Evolutionary conservation across 2,797 vertebrate genomes (phyloP).

Genomic region (Dicrostonyx torquatus): DNA sequence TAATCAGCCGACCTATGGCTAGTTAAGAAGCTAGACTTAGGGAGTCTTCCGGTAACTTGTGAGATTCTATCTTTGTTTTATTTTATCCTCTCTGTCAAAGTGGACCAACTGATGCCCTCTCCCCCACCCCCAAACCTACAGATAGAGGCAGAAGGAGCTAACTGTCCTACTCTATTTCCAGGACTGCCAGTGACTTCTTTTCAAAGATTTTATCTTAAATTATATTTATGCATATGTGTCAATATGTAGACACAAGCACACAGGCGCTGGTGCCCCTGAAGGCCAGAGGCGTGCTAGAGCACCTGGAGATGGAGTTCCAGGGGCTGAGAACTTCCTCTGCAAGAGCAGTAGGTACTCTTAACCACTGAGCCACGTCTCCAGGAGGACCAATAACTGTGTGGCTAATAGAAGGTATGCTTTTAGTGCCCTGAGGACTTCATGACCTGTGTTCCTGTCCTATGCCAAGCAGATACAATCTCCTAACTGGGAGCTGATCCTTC

Average conservation of each 20-base stretch:
- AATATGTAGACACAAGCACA: background rate
- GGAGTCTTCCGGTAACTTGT: background rate
- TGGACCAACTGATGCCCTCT: background rate
- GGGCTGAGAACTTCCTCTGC: background rate
- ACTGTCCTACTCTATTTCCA: background rate
- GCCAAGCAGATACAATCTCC: background rate
- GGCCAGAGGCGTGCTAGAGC: background rate
- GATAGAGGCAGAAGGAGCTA: background rate
- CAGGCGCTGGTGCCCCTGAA: background rate
- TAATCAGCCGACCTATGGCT: background rate
- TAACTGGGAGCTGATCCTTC: background rate
- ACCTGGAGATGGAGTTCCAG: background rate
- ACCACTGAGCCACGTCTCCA: background rate
- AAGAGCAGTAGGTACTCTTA: background rate
- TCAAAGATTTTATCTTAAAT: background rate
- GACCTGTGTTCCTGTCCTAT: background rate
- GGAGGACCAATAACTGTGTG: background rate
- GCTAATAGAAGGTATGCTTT: background rate
- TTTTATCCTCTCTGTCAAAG: background rate
- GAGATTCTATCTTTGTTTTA: background rate
- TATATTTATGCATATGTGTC: background rate
- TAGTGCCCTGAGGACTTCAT: background rate
- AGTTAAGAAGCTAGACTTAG: background rate
- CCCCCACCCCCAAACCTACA: background rate
- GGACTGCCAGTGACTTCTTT: background rate